Percentiles rank a stretch among this genome's conserved stretches.
Conservation (phyloP, 2,888 invertebrate species). For the Automeris io region DNA sequence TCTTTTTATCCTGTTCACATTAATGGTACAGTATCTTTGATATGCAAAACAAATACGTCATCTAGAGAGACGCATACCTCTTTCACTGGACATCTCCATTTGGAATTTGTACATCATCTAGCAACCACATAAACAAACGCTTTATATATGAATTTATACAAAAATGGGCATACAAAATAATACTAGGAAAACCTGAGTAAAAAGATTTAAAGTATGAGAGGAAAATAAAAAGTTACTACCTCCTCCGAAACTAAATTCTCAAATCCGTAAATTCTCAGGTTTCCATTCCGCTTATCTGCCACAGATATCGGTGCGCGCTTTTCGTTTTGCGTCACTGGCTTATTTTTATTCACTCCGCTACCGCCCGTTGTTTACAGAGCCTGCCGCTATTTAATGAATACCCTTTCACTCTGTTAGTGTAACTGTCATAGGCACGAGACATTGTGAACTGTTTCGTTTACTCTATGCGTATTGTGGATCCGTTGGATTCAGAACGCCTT, state of each 20-base stretch:
- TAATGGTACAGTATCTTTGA: too few relatives aligned
- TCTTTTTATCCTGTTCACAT: too few relatives aligned
- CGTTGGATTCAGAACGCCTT: background rate
- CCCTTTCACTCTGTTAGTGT: slow-evolving; percentile 2
- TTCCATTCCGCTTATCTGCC: slow-evolving; percentile 42
- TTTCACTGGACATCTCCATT: too few relatives aligned
- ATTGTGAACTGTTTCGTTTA: background rate
- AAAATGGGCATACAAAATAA: too few relatives aligned
- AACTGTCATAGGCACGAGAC: background rate
- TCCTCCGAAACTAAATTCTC: slow-evolving; percentile 8
- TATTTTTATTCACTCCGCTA: slow-evolving; percentile 30
- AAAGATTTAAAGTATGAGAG: background rate
- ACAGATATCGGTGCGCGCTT: slow-evolving; percentile 43
- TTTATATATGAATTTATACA: too few relatives aligned
- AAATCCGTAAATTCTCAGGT: slow-evolving; percentile 22
- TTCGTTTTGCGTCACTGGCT: slow-evolving; percentile 36
- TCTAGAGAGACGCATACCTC: too few relatives aligned
- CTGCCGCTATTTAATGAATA: slow-evolving; percentile 5
- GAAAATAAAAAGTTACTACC: background rate
- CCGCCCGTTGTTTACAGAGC: background rate
- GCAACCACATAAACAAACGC: too few relatives aligned
- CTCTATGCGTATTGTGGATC: background rate
- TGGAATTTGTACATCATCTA: too few relatives aligned
- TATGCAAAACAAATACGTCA: too few relatives aligned
- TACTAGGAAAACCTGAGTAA: background rate